Evolutionary conservation across 1,140 invertebrate species (phyloP), one percentile per base, ranked within the genome.

Genomic region (Chironomus tepperi): DNA sequence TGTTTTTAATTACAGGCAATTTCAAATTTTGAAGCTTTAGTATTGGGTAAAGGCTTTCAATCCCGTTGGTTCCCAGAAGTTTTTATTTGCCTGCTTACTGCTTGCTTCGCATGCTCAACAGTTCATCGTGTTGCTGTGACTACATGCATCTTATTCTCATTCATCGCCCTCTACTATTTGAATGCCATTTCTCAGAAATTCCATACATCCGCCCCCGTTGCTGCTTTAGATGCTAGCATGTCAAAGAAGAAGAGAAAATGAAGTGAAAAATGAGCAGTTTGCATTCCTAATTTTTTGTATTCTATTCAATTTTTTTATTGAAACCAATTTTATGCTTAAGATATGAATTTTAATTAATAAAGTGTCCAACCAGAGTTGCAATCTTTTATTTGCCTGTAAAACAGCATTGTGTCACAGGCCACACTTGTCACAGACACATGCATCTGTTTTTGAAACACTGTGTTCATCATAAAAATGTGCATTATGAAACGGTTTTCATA

Each of bases 41-140:
- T 81, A 6, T 80, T 82, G 18, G 81, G 81, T 0, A 73, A 75
- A 7, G 80, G 82, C 72, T 82, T 82, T 74, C 81, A 82, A 73
- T 80, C 81, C 0, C 81, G 81, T 73, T 78, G 81, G 34, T 77
- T 82, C 12, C 81, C 81, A 0, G 81, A 82, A 73, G 81, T 82
- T n/a, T 7, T 80, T 7, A 77, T 81, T n/a, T 82, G 81, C 19
- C 43, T 82, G 15, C 75, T 78, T 1, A 73, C 79, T 7, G 80
- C 81, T 1, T 77, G 77, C 5, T 74, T 77, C 18, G 80, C 80
- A 6, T 78, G 80, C 7, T 80, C 79, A 24, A 77, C 79, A 15
- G 79, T 82, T n/a, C 81, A 82, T 76, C 80, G 81, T 6, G 81
- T 82, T 15, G 80, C 80, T 76, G 81, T 79, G 10, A 81, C 81